A percentile compares a stretch with the other conserved stretches of the same genome.
phyloP scores from a whole-genome alignment of 1,140 invertebrate species.

The Anoplolepis gracilipes region DNA sequence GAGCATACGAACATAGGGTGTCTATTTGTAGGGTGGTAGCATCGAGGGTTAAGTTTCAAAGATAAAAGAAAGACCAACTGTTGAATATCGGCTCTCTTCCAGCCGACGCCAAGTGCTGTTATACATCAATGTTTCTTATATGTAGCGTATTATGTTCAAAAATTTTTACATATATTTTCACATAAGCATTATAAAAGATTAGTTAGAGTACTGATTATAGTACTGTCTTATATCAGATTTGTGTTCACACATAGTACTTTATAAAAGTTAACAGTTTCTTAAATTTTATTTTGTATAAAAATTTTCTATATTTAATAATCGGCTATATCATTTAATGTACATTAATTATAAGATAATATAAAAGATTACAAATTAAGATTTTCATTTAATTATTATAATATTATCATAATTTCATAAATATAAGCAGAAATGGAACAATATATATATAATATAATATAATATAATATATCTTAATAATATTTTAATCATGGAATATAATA shows the following conservation, averaged over 20 bases:
- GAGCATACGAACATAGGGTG: constrained; percentile 69
- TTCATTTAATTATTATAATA: neutral
- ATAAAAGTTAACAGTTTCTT: neutral
- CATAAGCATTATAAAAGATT: neutral
- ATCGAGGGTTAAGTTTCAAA: constrained; percentile 78
- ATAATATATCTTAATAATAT: too few relatives aligned
- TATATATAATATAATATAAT: neutral
- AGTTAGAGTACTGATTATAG: neutral
- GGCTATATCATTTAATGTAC: neutral
- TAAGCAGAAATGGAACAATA: neutral
- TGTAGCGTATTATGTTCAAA: neutral
- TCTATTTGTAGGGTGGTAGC: constrained; percentile 72
- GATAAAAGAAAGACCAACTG: constrained; percentile 86
- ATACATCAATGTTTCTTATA: constrained; percentile 37
- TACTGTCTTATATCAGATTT: neutral
- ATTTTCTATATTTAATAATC: constrained; percentile 1
- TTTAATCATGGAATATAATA: too few relatives aligned
- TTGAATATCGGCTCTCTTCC: constrained; percentile 82
- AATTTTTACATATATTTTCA: neutral
- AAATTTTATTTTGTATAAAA: neutral
- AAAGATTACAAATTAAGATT: neutral
- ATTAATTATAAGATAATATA: neutral
- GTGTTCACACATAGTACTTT: neutral
- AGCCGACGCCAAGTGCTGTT: constrained; percentile 28
- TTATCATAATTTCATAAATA: neutral